Percentiles rank a stretch among this genome's conserved stretches.
phyloP scores from a whole-genome alignment of 2,888 invertebrate species.

The Saturnia japonica region DNA sequence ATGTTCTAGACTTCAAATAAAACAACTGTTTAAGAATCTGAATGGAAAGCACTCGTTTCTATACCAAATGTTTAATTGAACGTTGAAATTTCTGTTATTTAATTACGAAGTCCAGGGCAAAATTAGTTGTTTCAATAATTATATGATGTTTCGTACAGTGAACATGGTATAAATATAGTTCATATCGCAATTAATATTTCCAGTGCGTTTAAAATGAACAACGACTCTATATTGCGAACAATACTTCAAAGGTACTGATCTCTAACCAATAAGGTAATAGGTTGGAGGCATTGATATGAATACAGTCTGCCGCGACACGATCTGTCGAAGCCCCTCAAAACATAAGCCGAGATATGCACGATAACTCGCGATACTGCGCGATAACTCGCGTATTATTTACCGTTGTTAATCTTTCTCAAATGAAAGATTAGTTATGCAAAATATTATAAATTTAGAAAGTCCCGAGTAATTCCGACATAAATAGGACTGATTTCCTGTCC shows the following conservation, averaged over 20 bases:
- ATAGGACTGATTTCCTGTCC: no score
- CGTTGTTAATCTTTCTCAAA: no score
- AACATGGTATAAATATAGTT: neutral
- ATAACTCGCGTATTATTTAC: neutral
- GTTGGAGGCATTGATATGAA: neutral
- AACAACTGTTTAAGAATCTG: neutral
- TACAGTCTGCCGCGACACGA: neutral
- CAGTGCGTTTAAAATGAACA: neutral
- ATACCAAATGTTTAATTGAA: neutral
- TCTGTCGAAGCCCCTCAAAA: constrained; percentile 1
- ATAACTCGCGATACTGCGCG: neutral
- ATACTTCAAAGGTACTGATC: neutral
- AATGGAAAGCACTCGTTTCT: neutral
- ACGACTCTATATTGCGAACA: neutral
- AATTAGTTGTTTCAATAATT: no score
- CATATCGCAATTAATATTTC: neutral
- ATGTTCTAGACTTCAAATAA: constrained; percentile 23
- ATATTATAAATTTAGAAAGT: neutral
- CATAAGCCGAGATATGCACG: neutral
- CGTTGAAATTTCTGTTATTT: no score
- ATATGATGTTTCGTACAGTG: neutral
- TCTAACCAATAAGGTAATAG: neutral
- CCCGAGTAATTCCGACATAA: no score
- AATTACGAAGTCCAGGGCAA: no score
- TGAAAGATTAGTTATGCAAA: neutral